phyloP scores from a whole-genome alignment of 53 echinoderm and acorn worm species.

The Henricia sp. region DNA sequence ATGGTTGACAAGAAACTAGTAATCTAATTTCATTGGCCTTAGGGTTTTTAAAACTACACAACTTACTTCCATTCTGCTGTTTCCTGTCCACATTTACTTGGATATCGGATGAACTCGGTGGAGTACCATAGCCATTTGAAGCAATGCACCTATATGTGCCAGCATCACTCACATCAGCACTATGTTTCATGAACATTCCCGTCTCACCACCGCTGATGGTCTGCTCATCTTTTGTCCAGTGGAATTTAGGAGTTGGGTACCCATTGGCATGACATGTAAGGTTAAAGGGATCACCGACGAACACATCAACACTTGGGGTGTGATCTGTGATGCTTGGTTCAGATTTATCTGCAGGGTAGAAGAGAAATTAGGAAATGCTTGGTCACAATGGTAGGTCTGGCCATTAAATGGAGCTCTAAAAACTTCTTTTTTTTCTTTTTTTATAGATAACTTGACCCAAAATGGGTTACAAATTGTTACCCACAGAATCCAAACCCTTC shows the following conservation, averaged over 20 bases:
- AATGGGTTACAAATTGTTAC: no score
- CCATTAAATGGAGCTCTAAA: no score
- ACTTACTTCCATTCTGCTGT: constrained; percentile 1
- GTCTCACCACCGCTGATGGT: neutral
- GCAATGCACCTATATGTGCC: neutral
- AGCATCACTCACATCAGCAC: neutral
- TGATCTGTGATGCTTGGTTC: neutral
- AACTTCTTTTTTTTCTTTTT: no score
- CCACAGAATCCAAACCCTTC: no score
- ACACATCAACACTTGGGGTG: neutral
- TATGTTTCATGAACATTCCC: neutral
- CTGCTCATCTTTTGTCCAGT: constrained; percentile 23
- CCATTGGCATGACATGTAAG: constrained; percentile 15
- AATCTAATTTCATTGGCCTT: no score
- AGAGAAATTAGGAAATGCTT: neutral
- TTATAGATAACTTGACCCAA: no score
- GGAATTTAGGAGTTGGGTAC: constrained; percentile 25
- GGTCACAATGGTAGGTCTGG: no score
- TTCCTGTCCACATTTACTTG: neutral
- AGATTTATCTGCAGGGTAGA: neutral
- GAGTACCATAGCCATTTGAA: neutral
- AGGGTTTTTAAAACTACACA: no score
- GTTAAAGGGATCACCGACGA: neutral
- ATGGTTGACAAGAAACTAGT: no score
- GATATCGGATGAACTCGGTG: neutral